Evolutionary conservation across 2,888 invertebrate genomes (phyloP).

Genomic region (Spilosoma lubricipeda): DNA sequence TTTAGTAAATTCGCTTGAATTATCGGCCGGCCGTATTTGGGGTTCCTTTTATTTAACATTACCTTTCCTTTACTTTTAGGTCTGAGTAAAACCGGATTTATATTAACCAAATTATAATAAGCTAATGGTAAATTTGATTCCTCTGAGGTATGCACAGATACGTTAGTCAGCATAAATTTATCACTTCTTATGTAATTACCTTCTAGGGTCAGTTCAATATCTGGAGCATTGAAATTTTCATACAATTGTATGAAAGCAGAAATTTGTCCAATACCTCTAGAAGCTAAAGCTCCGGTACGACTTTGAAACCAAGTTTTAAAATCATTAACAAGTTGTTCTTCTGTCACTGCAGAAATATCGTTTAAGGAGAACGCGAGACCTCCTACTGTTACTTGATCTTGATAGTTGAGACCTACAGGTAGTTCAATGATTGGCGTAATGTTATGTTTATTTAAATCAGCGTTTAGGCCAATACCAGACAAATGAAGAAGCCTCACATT

Average conservation of each 20-base stretch:
- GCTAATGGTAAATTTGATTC: slow-evolving; percentile 76
- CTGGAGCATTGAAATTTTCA: slow-evolving; percentile 78
- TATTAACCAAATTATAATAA: slow-evolving; percentile 79
- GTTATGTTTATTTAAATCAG: slow-evolving; percentile 73
- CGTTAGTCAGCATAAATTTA: slow-evolving; percentile 80
- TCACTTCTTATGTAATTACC: slow-evolving; percentile 81
- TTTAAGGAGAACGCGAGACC: slow-evolving; percentile 76
- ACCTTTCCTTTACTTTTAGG: slow-evolving; percentile 82
- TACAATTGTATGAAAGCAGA: slow-evolving; percentile 81
- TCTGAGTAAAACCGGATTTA: slow-evolving; percentile 75
- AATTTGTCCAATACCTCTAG: slow-evolving; percentile 79
- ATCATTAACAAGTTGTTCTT: slow-evolving; percentile 72
- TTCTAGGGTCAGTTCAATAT: slow-evolving; percentile 77
- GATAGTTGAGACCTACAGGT: slow-evolving; percentile 79
- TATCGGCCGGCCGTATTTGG: slow-evolving; percentile 79
- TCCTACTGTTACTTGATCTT: slow-evolving; percentile 81
- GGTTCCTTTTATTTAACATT: slow-evolving; percentile 77
- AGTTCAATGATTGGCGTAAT: slow-evolving; percentile 69
- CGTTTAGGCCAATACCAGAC: slow-evolving; percentile 78
- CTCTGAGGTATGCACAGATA: slow-evolving; percentile 76
- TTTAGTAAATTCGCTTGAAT: slow-evolving; percentile 81
- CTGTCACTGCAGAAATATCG: slow-evolving; percentile 70
- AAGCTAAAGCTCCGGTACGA: slow-evolving; percentile 75
- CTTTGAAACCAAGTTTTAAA: slow-evolving; percentile 82
- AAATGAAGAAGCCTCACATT: slow-evolving; percentile 78